Conservation (phyloP, 2,888 invertebrate genomes). For the Chorisops tibialis region DNA sequence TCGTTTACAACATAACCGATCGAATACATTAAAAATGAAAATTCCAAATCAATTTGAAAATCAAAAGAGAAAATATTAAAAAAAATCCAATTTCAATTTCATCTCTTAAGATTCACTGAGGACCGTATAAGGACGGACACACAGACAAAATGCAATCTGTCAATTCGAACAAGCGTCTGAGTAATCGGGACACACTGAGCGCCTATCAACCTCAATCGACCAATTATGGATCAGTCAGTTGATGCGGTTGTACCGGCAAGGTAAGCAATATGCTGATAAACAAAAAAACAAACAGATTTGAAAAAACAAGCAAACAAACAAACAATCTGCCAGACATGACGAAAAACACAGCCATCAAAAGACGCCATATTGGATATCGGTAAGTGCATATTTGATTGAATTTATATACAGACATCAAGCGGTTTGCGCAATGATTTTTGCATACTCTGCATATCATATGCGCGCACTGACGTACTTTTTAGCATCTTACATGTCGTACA, state of each 20-base stretch:
- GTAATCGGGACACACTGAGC: constrained; percentile 24
- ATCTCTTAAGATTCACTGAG: not conserved
- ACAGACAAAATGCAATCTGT: constrained; percentile 19
- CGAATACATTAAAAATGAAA: not conserved
- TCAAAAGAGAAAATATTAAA: constrained; percentile 4
- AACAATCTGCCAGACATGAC: not conserved
- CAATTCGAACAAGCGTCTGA: constrained; percentile 24
- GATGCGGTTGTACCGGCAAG: not conserved
- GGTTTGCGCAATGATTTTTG: constrained; percentile 7
- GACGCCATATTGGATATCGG: not conserved
- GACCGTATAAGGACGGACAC: constrained; percentile 7
- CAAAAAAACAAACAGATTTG: not conserved
- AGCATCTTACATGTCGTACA: too few relatives aligned
- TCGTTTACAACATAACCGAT: constrained; percentile 35
- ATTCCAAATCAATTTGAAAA: constrained; percentile 4
- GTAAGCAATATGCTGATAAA: not conserved
- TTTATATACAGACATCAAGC: constrained; percentile 20
- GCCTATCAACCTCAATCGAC: constrained; percentile 22
- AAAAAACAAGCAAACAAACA: not conserved
- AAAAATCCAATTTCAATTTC: constrained; percentile 7
- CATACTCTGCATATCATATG: constrained; percentile 9
- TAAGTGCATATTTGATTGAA: not conserved
- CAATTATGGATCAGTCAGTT: constrained; percentile 24
- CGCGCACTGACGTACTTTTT: too few relatives aligned
- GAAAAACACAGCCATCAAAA: not conserved